Evolutionary conservation across 1,140 invertebrate genomes (phyloP), one percentile per base, ranked within the genome.

Genomic region (Eumaeus atala): DNA sequence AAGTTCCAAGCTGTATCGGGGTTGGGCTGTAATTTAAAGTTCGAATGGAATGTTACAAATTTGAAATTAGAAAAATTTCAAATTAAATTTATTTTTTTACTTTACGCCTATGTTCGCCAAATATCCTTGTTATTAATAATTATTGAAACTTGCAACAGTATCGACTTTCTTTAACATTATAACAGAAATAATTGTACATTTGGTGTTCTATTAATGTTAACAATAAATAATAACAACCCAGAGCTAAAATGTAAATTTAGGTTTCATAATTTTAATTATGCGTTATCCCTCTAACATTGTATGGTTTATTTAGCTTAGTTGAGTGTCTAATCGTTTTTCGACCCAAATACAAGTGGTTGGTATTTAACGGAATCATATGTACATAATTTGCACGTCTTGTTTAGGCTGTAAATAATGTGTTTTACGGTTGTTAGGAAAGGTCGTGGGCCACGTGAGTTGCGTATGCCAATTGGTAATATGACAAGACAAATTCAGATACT

Each of bases 381-480:
- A 17, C 35, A 18, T 35, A 21, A 34, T 28, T 21, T 50, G 33
- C 48, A 50, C 48, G n/a, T n/a, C n/a, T 14, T 54, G 35, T 51
- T 40, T 28, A 38, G 50, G 3, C n/a, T 14, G 17, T 51, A 51
- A 51, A 51, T 37, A 12, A 1, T 10, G 9, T 18, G 38, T 17
- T 51, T 51, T 40, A 71, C 56, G 58, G 51, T 61, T 69, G 66
- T 14, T 63, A 6, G 21, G 58, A 72, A 72, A 54, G 47, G 51
- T 70, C 72, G 70, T 72, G 58, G 10, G 17, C 37, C 18, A 16
- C 18, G 21, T 16, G 37, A 52, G n/a, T 14, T 18, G 11, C 21
- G 21, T n/a, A 10, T 38, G 21, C 42, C 38, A 14, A 42, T 52
- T 52, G 21, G n/a, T 21, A 28, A 40, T 37, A 28, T n/a, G 8